Conservation (phyloP, 1,140 invertebrate genomes). For the Steinernema feltiae region DNA sequence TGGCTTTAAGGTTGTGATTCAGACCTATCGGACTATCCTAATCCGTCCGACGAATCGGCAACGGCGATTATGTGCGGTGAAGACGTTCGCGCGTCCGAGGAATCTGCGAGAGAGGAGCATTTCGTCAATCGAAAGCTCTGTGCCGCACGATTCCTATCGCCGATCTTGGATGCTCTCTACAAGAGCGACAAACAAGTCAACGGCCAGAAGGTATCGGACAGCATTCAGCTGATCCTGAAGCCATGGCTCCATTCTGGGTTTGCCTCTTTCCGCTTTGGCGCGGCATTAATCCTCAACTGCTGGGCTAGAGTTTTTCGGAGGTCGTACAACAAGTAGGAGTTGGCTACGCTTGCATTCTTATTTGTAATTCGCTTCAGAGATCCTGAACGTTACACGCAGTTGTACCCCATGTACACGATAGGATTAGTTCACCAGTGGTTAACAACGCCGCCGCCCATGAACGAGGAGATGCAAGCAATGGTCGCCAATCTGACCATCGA, state of each 20-base stretch:
- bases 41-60: constrained; percentile 24
- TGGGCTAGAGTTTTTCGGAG: constrained; percentile 30
- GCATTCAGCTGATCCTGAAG: constrained; percentile 40
- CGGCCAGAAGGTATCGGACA: constrained; percentile 34
- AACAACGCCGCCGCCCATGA: constrained; percentile 20
- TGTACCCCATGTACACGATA: constrained; percentile 19
- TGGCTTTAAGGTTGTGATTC: constrained; percentile 17
- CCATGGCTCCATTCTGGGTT: constrained; percentile 43
- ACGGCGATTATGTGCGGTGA: constrained; percentile 36
- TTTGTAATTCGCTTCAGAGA: neutral
- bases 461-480: constrained; percentile 29
- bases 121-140: constrained; percentile 41
- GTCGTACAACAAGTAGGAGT: constrained; percentile 10
- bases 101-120: constrained; percentile 19
- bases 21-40: constrained; percentile 43
- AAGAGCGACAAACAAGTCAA: constrained; percentile 17
- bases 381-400: constrained; percentile 3
- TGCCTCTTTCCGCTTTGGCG: constrained; percentile 42
- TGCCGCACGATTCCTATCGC: constrained; percentile 45
- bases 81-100: constrained; percentile 42
- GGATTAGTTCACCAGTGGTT: neutral
- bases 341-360: neutral
- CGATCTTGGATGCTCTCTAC: constrained; percentile 36
- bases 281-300: constrained; percentile 34
- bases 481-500: neutral